Percentiles rank a stretch among this genome's conserved stretches.
Conservation (phyloP, 2,888 invertebrate genomes). For the Dorcus parallelipipedus region DNA sequence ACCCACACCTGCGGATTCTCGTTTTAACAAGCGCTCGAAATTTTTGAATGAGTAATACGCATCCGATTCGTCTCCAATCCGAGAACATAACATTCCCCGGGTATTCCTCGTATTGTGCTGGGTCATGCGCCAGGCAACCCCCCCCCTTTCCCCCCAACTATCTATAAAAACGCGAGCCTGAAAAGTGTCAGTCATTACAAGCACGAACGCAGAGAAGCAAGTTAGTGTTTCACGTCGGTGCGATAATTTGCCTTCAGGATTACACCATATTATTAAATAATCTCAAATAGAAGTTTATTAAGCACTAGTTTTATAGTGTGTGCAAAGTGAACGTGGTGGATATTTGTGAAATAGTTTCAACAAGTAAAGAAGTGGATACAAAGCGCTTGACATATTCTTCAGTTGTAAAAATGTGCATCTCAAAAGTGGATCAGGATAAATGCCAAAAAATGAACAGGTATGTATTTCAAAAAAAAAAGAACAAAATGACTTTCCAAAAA, state of each 20-base stretch:
- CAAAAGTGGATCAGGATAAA: constrained; percentile 33
- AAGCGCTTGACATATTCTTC: constrained; percentile 5
- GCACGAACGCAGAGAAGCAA: no score
- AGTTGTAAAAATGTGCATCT: constrained; percentile 32
- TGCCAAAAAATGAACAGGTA: constrained; percentile 45
- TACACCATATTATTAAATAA: background rate
- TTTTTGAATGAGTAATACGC: no score
- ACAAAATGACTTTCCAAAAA: background rate
- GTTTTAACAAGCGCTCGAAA: no score
- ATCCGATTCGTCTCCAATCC: no score
- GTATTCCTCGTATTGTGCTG: constrained; percentile 21
- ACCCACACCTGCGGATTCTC: no score
- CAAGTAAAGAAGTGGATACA: constrained; percentile 11
- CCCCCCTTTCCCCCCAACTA: background rate
- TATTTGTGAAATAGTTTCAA: background rate
- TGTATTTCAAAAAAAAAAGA: constrained; percentile 8
- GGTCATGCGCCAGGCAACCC: background rate
- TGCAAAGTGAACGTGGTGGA: background rate
- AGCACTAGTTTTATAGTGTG: no score
- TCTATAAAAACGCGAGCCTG: background rate
- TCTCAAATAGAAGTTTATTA: no score
- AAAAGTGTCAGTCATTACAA: no score
- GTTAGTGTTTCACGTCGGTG: no score
- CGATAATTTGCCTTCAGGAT: background rate
- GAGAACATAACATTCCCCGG: constrained; percentile 7